Base-by-base conservation (phyloP, 2,113 vertebrate species). In the Vicugna pacos region DNA sequence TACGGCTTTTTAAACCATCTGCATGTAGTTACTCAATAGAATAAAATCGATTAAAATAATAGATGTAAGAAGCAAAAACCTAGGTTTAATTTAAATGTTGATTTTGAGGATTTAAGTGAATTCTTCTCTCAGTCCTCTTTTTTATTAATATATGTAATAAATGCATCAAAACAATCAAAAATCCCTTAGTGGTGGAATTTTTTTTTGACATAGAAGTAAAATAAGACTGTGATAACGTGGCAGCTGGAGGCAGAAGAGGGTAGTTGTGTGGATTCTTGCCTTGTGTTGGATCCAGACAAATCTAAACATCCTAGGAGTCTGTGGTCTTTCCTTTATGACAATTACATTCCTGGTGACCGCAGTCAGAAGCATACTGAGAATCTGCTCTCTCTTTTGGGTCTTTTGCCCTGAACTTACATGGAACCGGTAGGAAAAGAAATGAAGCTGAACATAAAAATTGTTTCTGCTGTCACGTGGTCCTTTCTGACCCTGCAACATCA, bases 221-320 rank as follows among this genome's bases (percentile, higher is more conserved):
- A 62, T 38, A 92, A 79, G 26, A 22, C 42, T 6, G 17, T 11
- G 22, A 1, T 32, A 9, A 3, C 5, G 10, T 10, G 46, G 72
- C 0, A 1, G 22, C 19, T 11, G 26, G 13, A 6, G 48, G 15
- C 2, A 46, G 20, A 5, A 13, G 20, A 13, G 46, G 26, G 5
- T 1, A 26, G 28, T 4, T 72, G 20, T 0, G 20, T 60, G 48
- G 90, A 46, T 86, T 64, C 90, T 8, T n/a, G 46, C 38, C 77
- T 65, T 15, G 67, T 5, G 2, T 6, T 35, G 54, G 22, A 54
- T 38, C 80, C 85, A 94, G 89, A 90, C 95, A 87, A 81, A 67
- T 11, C 48, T 70, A 65, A 77, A 82, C 65, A 58, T 22, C 50
- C 58, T 10, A 5, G 52, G 67, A 65, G 84, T 11, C 50, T 48